Base-by-base conservation (phyloP, 2,888 invertebrate species). In the Hololepta plana region DNA sequence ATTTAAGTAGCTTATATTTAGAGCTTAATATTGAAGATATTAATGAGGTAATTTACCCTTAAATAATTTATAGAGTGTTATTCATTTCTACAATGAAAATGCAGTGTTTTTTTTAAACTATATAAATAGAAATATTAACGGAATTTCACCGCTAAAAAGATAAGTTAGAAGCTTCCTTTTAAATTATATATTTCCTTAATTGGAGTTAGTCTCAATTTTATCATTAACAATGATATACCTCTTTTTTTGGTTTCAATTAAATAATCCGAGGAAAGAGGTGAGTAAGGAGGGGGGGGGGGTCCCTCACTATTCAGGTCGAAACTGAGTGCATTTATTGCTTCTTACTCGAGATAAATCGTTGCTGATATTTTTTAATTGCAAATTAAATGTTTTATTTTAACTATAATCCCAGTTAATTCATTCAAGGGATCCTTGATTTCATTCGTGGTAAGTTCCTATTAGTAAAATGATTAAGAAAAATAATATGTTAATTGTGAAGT, bases 211-310 rank as follows among this genome's bases (percentile, higher is more conserved):
- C 56, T 62, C 64, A 65, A 46, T 65, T 34, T 35, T 62, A 63
- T 64, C 59, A 67, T 68, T 67, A 68, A 68, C 67, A 67, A 60
- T 67, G 60, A 66, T 61, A 62, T 55, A 62, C 68, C 67, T 66
- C 63, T 64, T 39, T n/a, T n/a, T 46, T 51, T 50, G 46, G 48
- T 40, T 53, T 51, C 43, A 43, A 44, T 45, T 47, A 42, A 45
- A 25, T 26, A n/a, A n/a, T n/a, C n/a, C n/a, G n/a, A n/a, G n/a
- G n/a, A n/a, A n/a, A n/a, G n/a, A n/a, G n/a, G n/a, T n/a, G n/a
- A n/a, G 28, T 34, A 60, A 63, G 59, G 59, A 62, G 59, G 60
- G 59, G 42, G 43, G 41, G 27, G 11, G 23, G 24, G 27, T 15
- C 35, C 38, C 39, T 51, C 48, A 49, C 43, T 15, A 45, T 39